Base-by-base conservation (phyloP, 2,888 invertebrate species). In the Pandemis corylana region DNA sequence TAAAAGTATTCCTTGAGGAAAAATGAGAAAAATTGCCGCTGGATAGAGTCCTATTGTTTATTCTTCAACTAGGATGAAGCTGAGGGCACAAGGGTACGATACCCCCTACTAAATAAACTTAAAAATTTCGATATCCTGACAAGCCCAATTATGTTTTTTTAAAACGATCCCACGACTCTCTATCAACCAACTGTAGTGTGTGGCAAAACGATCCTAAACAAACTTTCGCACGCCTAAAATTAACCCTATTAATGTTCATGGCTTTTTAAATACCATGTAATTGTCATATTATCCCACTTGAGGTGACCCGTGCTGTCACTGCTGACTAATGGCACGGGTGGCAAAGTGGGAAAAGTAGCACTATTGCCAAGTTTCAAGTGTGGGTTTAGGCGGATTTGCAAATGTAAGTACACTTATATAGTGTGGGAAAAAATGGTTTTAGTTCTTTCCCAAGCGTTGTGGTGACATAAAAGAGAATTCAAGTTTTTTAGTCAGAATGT, bases 241-340 rank as follows among this genome's bases (percentile, higher is more conserved):
- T 82, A 85, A 84, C 85, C 86, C 86, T 84, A 83, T 82, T 75
- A 80, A 77, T 71, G 65, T 76, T 75, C 76, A 80, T 79, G 77
- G 82, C 80, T 83, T 82, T 87, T 85, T 88, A 86, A 89, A 85
- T 82, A 83, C 77, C 78, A 77, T 86, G 80, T 87, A 82, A 87
- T 86, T 86, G 85, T 81, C 80, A 82, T 79, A 83, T 85, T 83
- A 92, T 92, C 89, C 91, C 88, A 90, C 92, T 92, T 85, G 85
- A 90, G 80, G 5, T 53, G 28, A 84, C 82, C 84, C 91, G 92
- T 92, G 59, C 28, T 59, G 92, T 87, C 90, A 85, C 77, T 80
- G 83, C 83, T 83, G 79, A 78, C 74, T 80, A 82, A 84, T 80
- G 78, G 81, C 76, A 78, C 72, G 73, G 44, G 72, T 76, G 76